Percentiles rank a stretch among this genome's conserved stretches.
Evolutionary conservation across 2,113 vertebrate genomes (phyloP).

Genomic region (Leuciscus idus): DNA sequence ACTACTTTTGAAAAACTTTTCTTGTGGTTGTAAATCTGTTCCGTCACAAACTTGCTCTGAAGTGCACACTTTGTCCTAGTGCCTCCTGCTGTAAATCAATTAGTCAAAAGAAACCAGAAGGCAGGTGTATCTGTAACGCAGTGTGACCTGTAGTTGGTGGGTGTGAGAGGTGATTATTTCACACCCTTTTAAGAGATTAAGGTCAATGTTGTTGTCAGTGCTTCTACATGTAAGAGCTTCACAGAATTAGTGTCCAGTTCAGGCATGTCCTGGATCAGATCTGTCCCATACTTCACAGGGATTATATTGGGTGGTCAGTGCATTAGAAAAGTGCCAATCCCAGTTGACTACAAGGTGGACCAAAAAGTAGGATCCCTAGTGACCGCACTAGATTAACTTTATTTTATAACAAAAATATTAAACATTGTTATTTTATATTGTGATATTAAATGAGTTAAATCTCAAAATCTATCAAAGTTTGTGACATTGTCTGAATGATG

Average conservation of each 20-base stretch:
- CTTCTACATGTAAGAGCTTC: slow-evolving; percentile 9
- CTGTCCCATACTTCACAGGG: background rate
- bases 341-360: background rate
- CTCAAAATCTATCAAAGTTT: background rate
- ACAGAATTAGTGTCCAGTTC: slow-evolving; percentile 19
- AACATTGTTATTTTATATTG: background rate
- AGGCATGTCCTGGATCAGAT: background rate
- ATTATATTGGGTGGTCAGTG: background rate
- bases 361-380: background rate
- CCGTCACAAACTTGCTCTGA: background rate
- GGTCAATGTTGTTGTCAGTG: slow-evolving; percentile 23
- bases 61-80: background rate
- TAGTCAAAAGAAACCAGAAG: background rate
- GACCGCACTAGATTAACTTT: background rate
- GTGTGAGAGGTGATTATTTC: background rate
- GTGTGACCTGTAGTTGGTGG: slow-evolving; percentile 14
- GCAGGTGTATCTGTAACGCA: slow-evolving; percentile 9
- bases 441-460: background rate
- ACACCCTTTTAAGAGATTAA: slow-evolving; percentile 43
- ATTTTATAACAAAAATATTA: background rate
- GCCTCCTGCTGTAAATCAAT: background rate
- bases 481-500: background rate
- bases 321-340: background rate
- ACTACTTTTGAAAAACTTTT: background rate
- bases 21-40: background rate